phyloP scores from a whole-genome alignment of 2,113 vertebrate genomes.

The Phaethon lepturus region DNA sequence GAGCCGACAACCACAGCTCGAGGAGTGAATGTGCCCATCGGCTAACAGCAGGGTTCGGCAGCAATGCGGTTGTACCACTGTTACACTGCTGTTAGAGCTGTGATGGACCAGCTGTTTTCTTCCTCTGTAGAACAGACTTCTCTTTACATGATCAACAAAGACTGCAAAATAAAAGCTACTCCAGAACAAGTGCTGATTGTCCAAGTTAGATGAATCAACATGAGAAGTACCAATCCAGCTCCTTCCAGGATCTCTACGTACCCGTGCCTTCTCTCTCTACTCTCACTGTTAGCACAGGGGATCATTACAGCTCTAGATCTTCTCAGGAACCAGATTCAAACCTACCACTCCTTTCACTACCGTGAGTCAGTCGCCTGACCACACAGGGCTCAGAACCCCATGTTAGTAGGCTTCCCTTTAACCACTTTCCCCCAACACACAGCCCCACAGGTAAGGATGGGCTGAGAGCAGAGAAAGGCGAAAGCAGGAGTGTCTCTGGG shows the following conservation, averaged over 20 bases:
- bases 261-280: neutral
- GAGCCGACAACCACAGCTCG: neutral
- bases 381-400: accelerated
- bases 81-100: neutral
- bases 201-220: neutral
- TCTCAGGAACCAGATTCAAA: neutral
- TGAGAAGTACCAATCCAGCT: neutral
- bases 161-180: neutral
- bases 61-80: neutral
- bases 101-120: neutral
- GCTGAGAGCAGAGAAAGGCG: neutral
- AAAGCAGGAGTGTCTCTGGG: neutral
- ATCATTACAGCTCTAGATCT: neutral
- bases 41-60: neutral
- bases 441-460: neutral
- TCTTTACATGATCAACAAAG: accelerated
- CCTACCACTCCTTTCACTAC: neutral
- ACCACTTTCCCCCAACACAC: neutral
- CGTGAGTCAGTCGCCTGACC: accelerated
- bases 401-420: neutral
- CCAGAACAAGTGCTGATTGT: neutral
- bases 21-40: accelerated
- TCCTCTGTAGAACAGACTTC: neutral
- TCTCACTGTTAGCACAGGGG: neutral
- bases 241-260: neutral